These are phyloP conservation scores for Hirudo medicinalis DNA, from an alignment of 1,140 invertebrate species.

Conservation along the genomic window DNA sequence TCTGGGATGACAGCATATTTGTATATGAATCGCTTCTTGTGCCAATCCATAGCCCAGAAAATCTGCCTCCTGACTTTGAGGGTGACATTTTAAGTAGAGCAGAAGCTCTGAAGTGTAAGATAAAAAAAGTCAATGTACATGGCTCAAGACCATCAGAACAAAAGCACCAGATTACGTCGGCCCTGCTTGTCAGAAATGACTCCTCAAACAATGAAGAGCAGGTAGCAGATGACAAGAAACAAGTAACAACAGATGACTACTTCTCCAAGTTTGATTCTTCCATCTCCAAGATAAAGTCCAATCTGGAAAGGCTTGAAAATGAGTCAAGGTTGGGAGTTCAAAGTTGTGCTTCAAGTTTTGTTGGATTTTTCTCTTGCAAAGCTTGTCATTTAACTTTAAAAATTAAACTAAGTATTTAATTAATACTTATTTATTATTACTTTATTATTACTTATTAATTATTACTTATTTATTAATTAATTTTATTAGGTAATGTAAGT, in stretches of 20 bases:
- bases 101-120: neutral
- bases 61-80: conserved; percentile 1
- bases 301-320: conserved; percentile 10
- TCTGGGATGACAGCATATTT: conserved; percentile 10
- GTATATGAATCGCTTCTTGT: neutral
- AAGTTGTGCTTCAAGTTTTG: neutral
- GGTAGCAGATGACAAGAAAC: neutral
- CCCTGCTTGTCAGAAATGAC: too few relatives aligned
- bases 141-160: neutral
- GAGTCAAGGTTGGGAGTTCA: neutral
- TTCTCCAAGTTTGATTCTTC: conserved; percentile 6
- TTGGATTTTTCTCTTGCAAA: neutral
- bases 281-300: conserved; percentile 3
- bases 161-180: neutral
- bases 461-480: too few relatives aligned
- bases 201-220: neutral
- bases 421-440: too few relatives aligned
- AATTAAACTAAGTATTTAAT: neutral
- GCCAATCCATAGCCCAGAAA: neutral
- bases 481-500: too few relatives aligned
- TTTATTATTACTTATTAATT: too few relatives aligned
- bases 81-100: neutral
- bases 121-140: neutral
- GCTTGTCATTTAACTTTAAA: neutral
- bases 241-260: neutral